A percentile compares a stretch with the other conserved stretches of the same genome.
phyloP scores from a whole-genome alignment of 2,888 invertebrate genomes.

The Branchellion lobata region DNA sequence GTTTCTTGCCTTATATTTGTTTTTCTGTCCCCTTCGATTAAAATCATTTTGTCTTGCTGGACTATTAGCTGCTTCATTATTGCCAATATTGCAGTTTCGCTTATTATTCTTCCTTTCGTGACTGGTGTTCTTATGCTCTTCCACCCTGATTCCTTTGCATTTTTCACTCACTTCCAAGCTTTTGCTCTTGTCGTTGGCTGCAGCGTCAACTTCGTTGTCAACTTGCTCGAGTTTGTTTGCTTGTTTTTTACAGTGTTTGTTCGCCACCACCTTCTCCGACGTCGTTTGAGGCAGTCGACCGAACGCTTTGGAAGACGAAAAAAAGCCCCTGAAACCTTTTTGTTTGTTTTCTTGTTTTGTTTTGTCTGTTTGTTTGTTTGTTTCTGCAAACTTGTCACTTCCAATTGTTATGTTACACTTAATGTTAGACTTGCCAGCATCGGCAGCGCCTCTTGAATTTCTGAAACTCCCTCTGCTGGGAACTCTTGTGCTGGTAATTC shows the following conservation, averaged over 20 bases:
- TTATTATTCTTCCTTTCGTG: neutral
- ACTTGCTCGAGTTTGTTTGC: neutral
- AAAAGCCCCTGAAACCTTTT: too few species aligned
- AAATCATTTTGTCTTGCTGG: neutral
- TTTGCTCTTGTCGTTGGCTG: neutral
- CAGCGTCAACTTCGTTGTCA: neutral
- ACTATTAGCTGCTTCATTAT: constrained; percentile 5
- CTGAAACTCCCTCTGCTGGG: neutral
- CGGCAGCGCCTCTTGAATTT: neutral
- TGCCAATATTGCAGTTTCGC: neutral
- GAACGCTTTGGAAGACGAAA: too few species aligned
- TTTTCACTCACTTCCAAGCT: neutral
- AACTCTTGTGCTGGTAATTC: too few species aligned
- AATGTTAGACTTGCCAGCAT: neutral
- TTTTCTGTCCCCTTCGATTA: neutral
- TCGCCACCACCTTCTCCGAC: too few species aligned
- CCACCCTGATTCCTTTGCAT: too few species aligned
- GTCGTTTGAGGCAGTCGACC: too few species aligned
- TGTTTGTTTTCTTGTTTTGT: neutral
- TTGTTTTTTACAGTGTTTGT: neutral
- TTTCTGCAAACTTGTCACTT: neutral
- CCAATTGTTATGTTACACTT: neutral
- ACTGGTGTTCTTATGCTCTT: too few species aligned
- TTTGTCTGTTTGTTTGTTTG: neutral
- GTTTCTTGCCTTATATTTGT: neutral